Evolutionary conservation across 2,113 vertebrate species (phyloP).

Genomic region (Dicerorhinus sumatrensis): DNA sequence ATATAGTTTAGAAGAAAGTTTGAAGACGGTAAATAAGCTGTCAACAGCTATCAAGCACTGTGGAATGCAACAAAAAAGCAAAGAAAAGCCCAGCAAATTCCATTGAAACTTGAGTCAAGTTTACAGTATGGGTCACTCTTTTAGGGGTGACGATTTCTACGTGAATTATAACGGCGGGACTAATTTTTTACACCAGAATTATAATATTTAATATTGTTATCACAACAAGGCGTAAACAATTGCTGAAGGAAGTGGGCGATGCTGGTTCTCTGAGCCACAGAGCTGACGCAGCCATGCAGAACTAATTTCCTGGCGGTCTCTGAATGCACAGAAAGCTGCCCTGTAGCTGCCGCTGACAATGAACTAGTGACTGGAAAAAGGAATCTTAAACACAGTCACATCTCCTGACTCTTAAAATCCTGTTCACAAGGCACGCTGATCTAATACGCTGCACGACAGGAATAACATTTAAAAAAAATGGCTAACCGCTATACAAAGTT

Average conservation of each 20-base stretch:
- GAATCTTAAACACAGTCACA: slow-evolving; percentile 91
- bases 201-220: slow-evolving; percentile 86
- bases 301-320: slow-evolving; percentile 91
- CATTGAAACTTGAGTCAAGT: neutral
- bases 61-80: slow-evolving; percentile 3
- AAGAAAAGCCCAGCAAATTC: neutral
- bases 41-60: slow-evolving; percentile 53
- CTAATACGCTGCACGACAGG: slow-evolving; percentile 79
- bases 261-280: slow-evolving; percentile 81
- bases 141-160: slow-evolving; percentile 53
- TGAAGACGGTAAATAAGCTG: slow-evolving; percentile 58
- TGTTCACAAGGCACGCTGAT: slow-evolving; percentile 87
- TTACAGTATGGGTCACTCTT: neutral
- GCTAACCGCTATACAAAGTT: slow-evolving; percentile 74
- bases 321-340: slow-evolving; percentile 91
- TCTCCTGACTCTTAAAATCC: slow-evolving; percentile 91
- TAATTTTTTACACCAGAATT: slow-evolving; percentile 59
- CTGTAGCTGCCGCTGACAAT: slow-evolving; percentile 89
- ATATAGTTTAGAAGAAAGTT: slow-evolving; percentile 44
- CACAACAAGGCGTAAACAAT: slow-evolving; percentile 87
- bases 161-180: slow-evolving; percentile 6
- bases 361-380: slow-evolving; percentile 90
- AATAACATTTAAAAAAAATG: slow-evolving; percentile 65
- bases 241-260: slow-evolving; percentile 85
- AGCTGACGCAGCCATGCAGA: slow-evolving; percentile 89